Percentiles rank a stretch among this genome's conserved stretches.
phyloP scores from a whole-genome alignment of 2,888 invertebrate genomes.

The Xanthostigma xanthostigma region DNA sequence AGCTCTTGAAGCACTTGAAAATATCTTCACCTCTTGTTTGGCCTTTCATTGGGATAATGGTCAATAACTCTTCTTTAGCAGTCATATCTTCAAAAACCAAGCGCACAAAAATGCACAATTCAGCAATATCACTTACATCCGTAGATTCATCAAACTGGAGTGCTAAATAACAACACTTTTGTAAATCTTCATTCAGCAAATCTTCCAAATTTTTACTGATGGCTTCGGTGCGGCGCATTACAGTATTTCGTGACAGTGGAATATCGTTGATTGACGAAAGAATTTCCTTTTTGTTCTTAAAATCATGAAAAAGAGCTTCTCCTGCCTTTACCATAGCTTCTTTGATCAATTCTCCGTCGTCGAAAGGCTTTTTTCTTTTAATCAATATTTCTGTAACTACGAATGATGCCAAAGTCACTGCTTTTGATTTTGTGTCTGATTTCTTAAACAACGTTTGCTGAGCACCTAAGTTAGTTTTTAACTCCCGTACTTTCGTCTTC shows the following conservation, averaged over 20 bases:
- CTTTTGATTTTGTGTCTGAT: not conserved
- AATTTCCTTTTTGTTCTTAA: slow-evolving; percentile 17
- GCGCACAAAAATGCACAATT: slow-evolving; percentile 13
- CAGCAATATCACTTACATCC: slow-evolving; percentile 7
- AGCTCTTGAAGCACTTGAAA: slow-evolving; percentile 10
- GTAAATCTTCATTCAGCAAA: slow-evolving; percentile 6
- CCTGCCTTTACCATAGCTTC: slow-evolving; percentile 7
- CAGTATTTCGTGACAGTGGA: slow-evolving; percentile 14
- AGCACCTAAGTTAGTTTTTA: not conserved
- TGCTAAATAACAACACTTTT: slow-evolving; percentile 11
- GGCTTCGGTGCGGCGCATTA: slow-evolving; percentile 6
- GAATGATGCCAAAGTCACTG: slow-evolving; percentile 3
- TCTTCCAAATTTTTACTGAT: slow-evolving; percentile 6
- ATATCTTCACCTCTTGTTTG: slow-evolving; percentile 12
- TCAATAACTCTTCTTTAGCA: slow-evolving; percentile 11
- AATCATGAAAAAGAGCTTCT: slow-evolving; percentile 12
- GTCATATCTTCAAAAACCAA: slow-evolving; percentile 13
- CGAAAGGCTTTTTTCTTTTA: slow-evolving; percentile 2
- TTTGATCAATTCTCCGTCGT: slow-evolving; percentile 10
- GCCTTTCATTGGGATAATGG: slow-evolving; percentile 12
- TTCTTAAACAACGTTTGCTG: not conserved
- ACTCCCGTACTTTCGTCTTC: slow-evolving; percentile 6
- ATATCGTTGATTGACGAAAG: slow-evolving; percentile 15
- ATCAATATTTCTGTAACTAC: not conserved
- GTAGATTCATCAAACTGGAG: slow-evolving; percentile 10